A percentile compares a stretch with the other conserved stretches of the same genome.
These are phyloP conservation scores for Agapornis canus DNA, from an alignment of 2,797 vertebrate species.

Conservation along the genomic window DNA sequence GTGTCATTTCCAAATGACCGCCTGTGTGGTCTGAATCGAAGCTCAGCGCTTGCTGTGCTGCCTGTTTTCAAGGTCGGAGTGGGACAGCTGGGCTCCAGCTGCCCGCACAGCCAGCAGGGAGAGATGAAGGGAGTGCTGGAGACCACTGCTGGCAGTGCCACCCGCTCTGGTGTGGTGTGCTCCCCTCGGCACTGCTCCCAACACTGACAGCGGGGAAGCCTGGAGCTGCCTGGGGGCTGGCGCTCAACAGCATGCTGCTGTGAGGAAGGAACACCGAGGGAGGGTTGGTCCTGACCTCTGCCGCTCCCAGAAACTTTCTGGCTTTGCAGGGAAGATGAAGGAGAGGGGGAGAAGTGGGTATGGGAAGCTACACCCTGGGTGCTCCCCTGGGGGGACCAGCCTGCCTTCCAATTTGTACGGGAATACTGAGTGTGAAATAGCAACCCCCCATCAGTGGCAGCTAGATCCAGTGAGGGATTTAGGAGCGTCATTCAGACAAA, in stretches of 20 bases:
- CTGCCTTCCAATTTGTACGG: not conserved
- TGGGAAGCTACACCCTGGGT: not conserved
- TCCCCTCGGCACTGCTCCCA: fast-evolving
- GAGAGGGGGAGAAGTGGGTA: not conserved
- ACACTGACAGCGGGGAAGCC: fast-evolving
- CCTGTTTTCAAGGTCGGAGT: not conserved
- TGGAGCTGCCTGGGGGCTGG: fast-evolving
- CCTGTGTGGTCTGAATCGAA: not conserved
- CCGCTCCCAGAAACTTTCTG: not conserved
- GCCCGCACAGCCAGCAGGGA: not conserved
- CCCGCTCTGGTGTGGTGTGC: fast-evolving
- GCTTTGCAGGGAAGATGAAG: not conserved
- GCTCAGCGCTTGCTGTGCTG: fast-evolving
- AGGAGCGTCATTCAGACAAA: not conserved
- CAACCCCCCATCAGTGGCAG: not conserved
- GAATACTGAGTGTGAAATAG: not conserved
- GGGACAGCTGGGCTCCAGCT: not conserved
- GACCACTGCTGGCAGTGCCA: not conserved
- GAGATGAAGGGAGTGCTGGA: not conserved
- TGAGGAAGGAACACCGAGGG: no score
- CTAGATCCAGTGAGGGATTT: not conserved
- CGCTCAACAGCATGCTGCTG: fast-evolving
- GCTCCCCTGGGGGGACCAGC: not conserved
- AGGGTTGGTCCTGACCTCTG: fast-evolving
- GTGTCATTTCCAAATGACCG: not conserved